phyloP scores from a whole-genome alignment of 2,888 invertebrate genomes.

The Dioctria rufipes region DNA sequence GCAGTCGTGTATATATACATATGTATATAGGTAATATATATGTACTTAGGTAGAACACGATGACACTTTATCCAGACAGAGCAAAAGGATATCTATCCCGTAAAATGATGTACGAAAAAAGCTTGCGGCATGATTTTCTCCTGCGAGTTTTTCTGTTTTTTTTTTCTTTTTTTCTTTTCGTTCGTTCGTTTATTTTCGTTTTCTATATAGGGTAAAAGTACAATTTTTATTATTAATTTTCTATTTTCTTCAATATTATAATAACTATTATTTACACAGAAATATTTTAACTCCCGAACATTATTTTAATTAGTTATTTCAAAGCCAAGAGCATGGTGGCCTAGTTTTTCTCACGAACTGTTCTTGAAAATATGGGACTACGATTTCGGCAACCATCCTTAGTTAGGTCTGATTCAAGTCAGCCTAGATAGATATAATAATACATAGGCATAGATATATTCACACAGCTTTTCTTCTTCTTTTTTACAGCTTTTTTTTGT shows the following conservation, averaged over 20 bases:
- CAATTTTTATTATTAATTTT: conserved; percentile 34
- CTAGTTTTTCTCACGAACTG: conserved; percentile 38
- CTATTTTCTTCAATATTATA: conserved; percentile 13
- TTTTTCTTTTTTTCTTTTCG: conserved; percentile 2
- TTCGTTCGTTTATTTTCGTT: conserved; percentile 17
- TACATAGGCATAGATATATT: background rate
- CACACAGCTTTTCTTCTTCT: conserved; percentile 2
- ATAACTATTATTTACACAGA: conserved; percentile 26
- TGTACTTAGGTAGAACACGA: conserved; percentile 16
- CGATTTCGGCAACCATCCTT: conserved; percentile 42
- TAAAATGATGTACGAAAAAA: conserved; percentile 49
- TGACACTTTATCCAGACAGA: conserved; percentile 51
- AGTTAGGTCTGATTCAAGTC: background rate
- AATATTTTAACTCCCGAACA: conserved; percentile 31
- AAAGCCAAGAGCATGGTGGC: conserved; percentile 49
- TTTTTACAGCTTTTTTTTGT: background rate
- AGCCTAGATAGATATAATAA: no score
- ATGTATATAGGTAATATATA: no score
- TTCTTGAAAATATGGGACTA: conserved; percentile 43
- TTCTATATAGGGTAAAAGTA: conserved; percentile 6
- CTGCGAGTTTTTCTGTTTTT: conserved; percentile 23
- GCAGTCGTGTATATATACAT: conserved; percentile 7
- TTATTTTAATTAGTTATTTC: conserved; percentile 17
- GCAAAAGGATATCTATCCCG: conserved; percentile 49
- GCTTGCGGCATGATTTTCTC: conserved; percentile 40